Evolutionary conservation across 2,113 vertebrate species (phyloP), one percentile per base, ranked within the genome.

Genomic region (Ptilorrhoa leucosticta): DNA sequence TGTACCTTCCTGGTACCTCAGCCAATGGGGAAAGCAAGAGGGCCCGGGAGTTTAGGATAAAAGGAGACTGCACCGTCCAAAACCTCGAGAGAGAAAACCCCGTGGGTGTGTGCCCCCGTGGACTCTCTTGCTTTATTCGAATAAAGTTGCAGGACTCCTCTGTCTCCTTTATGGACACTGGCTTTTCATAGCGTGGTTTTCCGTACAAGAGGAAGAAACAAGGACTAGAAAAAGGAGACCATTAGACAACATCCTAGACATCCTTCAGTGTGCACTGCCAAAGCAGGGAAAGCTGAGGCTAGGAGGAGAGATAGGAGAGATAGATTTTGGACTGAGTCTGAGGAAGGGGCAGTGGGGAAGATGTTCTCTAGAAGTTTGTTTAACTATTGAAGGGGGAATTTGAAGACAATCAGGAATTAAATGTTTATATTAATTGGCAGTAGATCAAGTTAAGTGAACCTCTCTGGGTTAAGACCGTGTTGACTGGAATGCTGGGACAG

Each of bases 61-160:
- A 27, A 66, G 12, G 23, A 20, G 8, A 12, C 16, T 45, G 15
- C 1, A 7, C 15, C 5, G 4, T 47, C 31, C 0, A 9, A 14
- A 68, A 48, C 12, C 12, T 8, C 5, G 6, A 35, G 23, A 26
- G 31, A 19, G 64, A 47, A 27, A 68, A 7, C 23, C 9, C 5
- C 4, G 17, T 1, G 9, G 24, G 17, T 5, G 2, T 7, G 33
- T 27, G 2, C 5, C 12, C 17, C 7, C 2, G 31, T 68, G 33
- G 17, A 10, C 24, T 35, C 7, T 42, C 44, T 35, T 24, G 33
- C 24, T 68, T 48, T 48, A 35, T 35, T 48, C 2, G 2, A 35
- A 35, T 68, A 14, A 35, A 48, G 33, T 35, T 35, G 45, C 45
- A 35, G 33, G 33, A 68, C 9, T 35, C 24, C 7, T 48, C 65